Evolutionary conservation across 2,113 vertebrate genomes (phyloP), one percentile per base, ranked within the genome.

Genomic region (Zosterops borbonicus): DNA sequence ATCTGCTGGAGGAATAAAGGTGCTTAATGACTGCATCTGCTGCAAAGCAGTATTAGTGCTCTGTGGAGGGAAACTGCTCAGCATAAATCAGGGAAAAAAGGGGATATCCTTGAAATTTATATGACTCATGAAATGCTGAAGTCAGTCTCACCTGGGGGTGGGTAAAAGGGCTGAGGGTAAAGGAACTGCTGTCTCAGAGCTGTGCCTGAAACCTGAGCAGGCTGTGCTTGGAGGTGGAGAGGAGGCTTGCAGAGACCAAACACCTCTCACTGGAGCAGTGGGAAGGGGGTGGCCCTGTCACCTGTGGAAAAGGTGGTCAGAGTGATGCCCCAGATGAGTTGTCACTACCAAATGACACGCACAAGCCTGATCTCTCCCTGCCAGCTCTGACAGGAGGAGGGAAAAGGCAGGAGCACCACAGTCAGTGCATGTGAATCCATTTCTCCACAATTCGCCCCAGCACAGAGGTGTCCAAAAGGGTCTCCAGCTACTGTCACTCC

Each of bases 401-500:
- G 42, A 31, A 65, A 73, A 60, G 21, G 20, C 39, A 89, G 56
- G 18, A 68, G 19, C 13, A 31, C 9, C 17, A 10, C 17, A 28
- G 25, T 5, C 4, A 2, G n/a, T 31, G 29, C 13, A 13, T 41
- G 19, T 2, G 1, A 64, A 64, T n/a, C 29, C 9, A 0, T 68
- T 42, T 65, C 44, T 21, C 7, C 2, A 2, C 9, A 37, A 13
- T 35, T 89, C 21, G 49, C 14, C 18, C 35, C 25, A 46, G n/a
- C 10, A 27, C 12, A 28, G 2, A 25, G n/a, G 8, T 21, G 24
- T 52, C 37, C 50, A 70, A 47, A 52, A 11, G 21, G 2, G 21
- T 69, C 27, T 78, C 56, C n/a, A 85, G 17, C 9, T 31, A 29
- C 25, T 69, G 74, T 20, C 41, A 33, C 41, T 77, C 64, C 69